Evolutionary conservation across 2,888 invertebrate genomes (phyloP), one percentile per base, ranked within the genome.

Genomic region (Drepanosiphum platanoidis): DNA sequence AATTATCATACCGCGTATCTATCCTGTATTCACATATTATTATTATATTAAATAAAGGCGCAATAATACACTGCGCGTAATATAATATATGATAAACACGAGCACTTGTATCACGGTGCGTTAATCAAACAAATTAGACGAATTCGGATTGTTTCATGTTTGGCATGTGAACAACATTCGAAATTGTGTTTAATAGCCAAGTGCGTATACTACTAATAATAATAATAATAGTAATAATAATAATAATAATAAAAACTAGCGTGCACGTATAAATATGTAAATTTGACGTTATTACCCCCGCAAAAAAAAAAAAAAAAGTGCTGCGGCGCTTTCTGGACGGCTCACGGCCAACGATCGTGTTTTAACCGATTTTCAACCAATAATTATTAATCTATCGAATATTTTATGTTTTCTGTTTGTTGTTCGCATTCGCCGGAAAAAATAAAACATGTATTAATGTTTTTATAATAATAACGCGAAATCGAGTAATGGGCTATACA

Each of bases 201-300:
- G 11, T 36, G 46, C 13, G 34, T 15, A 32, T 61, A 71, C 27
- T 22, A 80, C 70, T 58, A 80, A 36, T 58, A 27, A 27, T 75
- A 3, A 22, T 58, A 27, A 42, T 27, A 78, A 58, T 30, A n/a
- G n/a, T 58, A 80, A 36, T 58, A 27, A 27, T 75, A 3, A 22
- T 58, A 27, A 42, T 27, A 78, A 58, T 30, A 77, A 77, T 32
- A 71, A 42, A 74, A 74, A 46, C 13, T 52, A 52, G 52, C 52
- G 68, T 52, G 68, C 11, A 58, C 39, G 79, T 36, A 46, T 68
- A 79, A 68, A 79, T 68, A 68, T 79, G 79, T 34, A 68, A 42
- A 79, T 79, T 68, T 68, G 42, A 46, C n/a, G 68, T 77, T 77
- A 61, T 77, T 77, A 39, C 36, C n/a, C n/a, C 36, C 46, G 66